Conservation (phyloP, 2,888 invertebrate species). For the Bhutanitis thaidina region DNA sequence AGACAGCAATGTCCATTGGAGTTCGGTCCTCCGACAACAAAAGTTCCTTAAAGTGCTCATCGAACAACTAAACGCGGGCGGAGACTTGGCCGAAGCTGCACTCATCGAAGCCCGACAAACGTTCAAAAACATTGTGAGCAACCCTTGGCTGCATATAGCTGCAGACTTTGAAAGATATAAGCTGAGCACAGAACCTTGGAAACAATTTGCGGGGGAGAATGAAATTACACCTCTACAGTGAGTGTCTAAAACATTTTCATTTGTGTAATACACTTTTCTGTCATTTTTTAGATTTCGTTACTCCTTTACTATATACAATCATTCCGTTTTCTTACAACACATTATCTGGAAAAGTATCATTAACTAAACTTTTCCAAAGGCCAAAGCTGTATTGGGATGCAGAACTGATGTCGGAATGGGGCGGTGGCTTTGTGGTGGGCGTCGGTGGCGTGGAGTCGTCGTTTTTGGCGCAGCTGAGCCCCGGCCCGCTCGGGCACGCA, state of each 20-base stretch:
- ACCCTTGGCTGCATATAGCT: constrained; percentile 85
- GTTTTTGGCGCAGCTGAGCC: constrained; percentile 84
- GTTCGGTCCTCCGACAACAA: constrained; percentile 87
- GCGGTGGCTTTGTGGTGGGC: constrained; percentile 85
- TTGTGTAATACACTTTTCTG: too few species aligned
- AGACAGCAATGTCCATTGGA: constrained; percentile 86
- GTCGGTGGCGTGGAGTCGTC: constrained; percentile 91
- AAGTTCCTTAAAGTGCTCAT: constrained; percentile 85
- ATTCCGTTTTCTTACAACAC: too few species aligned
- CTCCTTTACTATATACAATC: too few species aligned
- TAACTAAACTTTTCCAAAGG: constrained; percentile 30
- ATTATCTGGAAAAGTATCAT: too few species aligned
- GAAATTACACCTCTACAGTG: constrained; percentile 43
- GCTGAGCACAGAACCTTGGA: constrained; percentile 78
- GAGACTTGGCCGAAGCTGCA: constrained; percentile 65
- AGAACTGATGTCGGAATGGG: constrained; percentile 45
- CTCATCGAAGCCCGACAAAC: constrained; percentile 78
- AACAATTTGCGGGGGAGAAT: constrained; percentile 51
- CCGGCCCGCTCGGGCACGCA: constrained; percentile 82
- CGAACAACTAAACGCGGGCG: constrained; percentile 77
- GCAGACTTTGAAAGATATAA: constrained; percentile 83
- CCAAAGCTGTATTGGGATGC: constrained; percentile 60
- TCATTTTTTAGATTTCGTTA: too few species aligned
- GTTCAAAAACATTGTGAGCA: constrained; percentile 78
- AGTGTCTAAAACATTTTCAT: constrained; percentile 26